A percentile compares a stretch with the other conserved stretches of the same genome.
Conservation (phyloP, 2,888 invertebrate species). For the Dexiosoma caninum region DNA sequence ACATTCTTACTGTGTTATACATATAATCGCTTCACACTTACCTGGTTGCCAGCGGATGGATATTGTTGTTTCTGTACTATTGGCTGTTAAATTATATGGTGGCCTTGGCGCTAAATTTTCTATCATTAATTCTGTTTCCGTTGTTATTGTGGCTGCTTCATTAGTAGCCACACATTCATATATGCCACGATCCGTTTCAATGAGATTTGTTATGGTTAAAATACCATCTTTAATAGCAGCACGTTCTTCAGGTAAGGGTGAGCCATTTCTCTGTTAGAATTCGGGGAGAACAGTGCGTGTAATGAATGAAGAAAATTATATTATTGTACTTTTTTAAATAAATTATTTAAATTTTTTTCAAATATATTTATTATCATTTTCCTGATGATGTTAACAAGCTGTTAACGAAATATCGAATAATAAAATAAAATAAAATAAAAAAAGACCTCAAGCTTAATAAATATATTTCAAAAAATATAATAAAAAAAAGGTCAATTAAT, state of each 20-base stretch:
- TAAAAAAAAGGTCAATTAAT: too few species aligned
- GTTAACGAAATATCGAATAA: too few species aligned
- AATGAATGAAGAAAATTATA: too few species aligned
- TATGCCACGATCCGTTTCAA: conserved; percentile 91
- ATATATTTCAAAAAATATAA: too few species aligned
- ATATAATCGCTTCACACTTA: too few species aligned
- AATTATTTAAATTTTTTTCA: too few species aligned
- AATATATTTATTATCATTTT: too few species aligned
- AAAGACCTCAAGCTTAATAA: too few species aligned
- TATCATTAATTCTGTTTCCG: conserved; percentile 88
- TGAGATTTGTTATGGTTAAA: conserved; percentile 88
- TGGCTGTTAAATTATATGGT: conserved; percentile 90
- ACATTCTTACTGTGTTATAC: too few species aligned
- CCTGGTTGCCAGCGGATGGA: conserved; percentile 90
- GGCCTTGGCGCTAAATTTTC: conserved; percentile 94
- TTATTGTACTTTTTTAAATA: too few species aligned
- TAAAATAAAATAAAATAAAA: too few species aligned
- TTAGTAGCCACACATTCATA: conserved; percentile 91
- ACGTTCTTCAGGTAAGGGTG: conserved; percentile 83
- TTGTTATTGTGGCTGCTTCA: conserved; percentile 90
- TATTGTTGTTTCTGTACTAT: conserved; percentile 84
- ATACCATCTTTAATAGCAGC: conserved; percentile 85
- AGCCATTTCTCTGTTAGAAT: conserved; percentile 84
- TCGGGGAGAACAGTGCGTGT: neutral
- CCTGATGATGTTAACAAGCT: too few species aligned